These are phyloP conservation scores for Neosilurus hyrtlii DNA, from an alignment of 2,797 vertebrate genomes.

Conservation along the genomic window DNA sequence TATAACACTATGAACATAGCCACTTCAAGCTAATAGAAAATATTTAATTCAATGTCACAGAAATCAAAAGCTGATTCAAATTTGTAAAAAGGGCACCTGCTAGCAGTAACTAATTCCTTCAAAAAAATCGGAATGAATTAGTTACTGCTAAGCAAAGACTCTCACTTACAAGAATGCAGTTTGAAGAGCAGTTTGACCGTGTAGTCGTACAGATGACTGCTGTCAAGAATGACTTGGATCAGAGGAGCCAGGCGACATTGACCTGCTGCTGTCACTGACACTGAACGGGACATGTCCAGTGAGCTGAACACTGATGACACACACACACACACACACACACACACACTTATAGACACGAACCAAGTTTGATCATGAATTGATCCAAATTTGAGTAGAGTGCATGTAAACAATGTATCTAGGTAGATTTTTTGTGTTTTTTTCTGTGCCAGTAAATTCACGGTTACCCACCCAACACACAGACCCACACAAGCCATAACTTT, in stretches of 20 bases:
- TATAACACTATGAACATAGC: not conserved
- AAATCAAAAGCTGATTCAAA: not conserved
- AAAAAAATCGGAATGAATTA: not conserved
- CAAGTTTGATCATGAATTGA: no score
- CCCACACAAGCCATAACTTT: no score
- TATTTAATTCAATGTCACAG: not conserved
- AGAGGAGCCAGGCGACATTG: slow-evolving; percentile 97
- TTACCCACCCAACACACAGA: no score
- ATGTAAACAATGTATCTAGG: no score
- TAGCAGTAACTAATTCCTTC: not conserved
- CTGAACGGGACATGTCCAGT: slow-evolving; percentile 93
- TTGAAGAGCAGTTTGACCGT: slow-evolving; percentile 97
- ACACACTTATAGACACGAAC: not conserved
- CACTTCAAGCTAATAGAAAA: not conserved
- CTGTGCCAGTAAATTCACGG: no score
- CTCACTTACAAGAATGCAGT: slow-evolving; percentile 93
- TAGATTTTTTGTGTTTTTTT: no score
- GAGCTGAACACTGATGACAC: slow-evolving; percentile 85
- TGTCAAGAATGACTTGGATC: slow-evolving; percentile 94
- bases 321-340: slow-evolving; percentile 8
- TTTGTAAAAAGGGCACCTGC: not conserved
- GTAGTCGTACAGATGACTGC: slow-evolving; percentile 97
- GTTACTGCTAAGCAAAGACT: not conserved
- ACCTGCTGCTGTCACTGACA: slow-evolving; percentile 89
- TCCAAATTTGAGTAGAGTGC: no score